phyloP scores from a whole-genome alignment of 2,113 vertebrate genomes.

The Ornithorhynchus anatinus region DNA sequence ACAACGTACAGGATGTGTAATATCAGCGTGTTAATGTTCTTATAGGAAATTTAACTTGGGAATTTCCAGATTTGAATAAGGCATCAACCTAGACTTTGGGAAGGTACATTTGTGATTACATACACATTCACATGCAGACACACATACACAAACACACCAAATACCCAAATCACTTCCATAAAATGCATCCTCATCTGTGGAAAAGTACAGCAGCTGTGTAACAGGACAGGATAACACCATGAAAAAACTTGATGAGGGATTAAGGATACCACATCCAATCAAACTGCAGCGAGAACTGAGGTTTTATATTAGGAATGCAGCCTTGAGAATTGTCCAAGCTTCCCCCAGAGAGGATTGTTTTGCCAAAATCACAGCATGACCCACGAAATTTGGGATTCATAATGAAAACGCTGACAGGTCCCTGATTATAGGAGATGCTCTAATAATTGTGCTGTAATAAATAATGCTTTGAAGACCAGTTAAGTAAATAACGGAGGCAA shows the following conservation, averaged over 20 bases:
- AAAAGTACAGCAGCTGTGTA: slow-evolving; percentile 57
- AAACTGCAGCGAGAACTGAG: neutral
- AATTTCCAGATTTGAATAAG: slow-evolving; percentile 59
- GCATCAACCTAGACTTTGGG: slow-evolving; percentile 59
- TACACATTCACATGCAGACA: slow-evolving; percentile 40
- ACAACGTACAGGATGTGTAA: neutral
- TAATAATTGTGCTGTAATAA: slow-evolving; percentile 29
- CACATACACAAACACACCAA: slow-evolving; percentile 41
- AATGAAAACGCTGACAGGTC: slow-evolving; percentile 20
- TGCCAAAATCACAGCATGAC: slow-evolving; percentile 39
- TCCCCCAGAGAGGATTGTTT: slow-evolving; percentile 19
- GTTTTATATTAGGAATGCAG: slow-evolving; percentile 24
- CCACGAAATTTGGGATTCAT: slow-evolving; percentile 30
- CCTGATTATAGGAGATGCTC: slow-evolving; percentile 27
- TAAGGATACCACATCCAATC: slow-evolving; percentile 32
- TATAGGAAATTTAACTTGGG: slow-evolving; percentile 24
- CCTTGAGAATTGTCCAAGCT: slow-evolving; percentile 35
- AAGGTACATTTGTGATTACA: slow-evolving; percentile 60
- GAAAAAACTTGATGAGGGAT: slow-evolving; percentile 19
- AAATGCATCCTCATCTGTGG: slow-evolving; percentile 51
- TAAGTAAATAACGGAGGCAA: neutral
- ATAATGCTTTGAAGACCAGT: slow-evolving; percentile 21
- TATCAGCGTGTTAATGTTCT: neutral
- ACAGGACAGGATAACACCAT: slow-evolving; percentile 33
- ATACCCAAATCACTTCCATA: slow-evolving; percentile 53